Percentiles rank a stretch among this genome's conserved stretches.
These are phyloP conservation scores for Arrhamphus sclerolepis DNA, from an alignment of 2,797 vertebrate genomes.

Conservation along the genomic window DNA sequence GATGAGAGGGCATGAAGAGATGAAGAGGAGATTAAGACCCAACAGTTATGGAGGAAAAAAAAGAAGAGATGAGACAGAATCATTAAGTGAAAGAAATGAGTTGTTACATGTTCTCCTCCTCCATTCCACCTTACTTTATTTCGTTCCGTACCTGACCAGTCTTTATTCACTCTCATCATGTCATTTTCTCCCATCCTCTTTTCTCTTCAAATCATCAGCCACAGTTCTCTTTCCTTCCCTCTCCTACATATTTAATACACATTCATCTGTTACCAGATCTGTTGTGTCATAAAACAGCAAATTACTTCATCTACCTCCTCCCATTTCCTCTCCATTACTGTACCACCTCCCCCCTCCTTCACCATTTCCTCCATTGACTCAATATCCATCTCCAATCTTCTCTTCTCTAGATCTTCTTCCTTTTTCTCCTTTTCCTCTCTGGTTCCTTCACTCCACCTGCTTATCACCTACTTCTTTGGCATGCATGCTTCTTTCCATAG, in stretches of 20 bases:
- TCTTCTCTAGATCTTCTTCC: slow-evolving; percentile 14
- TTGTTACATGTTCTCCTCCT: slow-evolving; percentile 31
- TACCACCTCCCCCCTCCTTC: slow-evolving; percentile 6
- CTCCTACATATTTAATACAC: slow-evolving; percentile 72
- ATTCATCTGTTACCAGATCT: slow-evolving; percentile 62
- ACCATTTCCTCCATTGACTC: slow-evolving; percentile 11
- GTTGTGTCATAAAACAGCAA: slow-evolving; percentile 64
- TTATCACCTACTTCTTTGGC: slow-evolving; percentile 17
- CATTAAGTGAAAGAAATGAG: slow-evolving; percentile 33
- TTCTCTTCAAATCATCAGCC: slow-evolving; percentile 22
- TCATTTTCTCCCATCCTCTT: slow-evolving; percentile 43
- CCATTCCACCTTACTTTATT: slow-evolving; percentile 5
- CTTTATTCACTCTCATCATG: slow-evolving; percentile 19
- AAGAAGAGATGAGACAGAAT: slow-evolving; percentile 33
- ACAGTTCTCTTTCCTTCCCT: slow-evolving; percentile 20
- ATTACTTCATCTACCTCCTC: slow-evolving; percentile 62
- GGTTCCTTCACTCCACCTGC: slow-evolving; percentile 9
- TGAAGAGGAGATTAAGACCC: slow-evolving; percentile 59
- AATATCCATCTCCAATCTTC: slow-evolving; percentile 14
- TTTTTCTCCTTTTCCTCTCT: slow-evolving; percentile 12
- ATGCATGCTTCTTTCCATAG: slow-evolving; percentile 30
- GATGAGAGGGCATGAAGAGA: slow-evolving; percentile 45
- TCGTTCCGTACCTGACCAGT: slow-evolving; percentile 23
- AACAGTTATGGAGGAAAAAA: slow-evolving; percentile 29
- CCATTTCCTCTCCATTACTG: slow-evolving; percentile 28